Evolutionary conservation across 2,113 vertebrate species (phyloP).

Genomic region (Syrrhaptes paradoxus): DNA sequence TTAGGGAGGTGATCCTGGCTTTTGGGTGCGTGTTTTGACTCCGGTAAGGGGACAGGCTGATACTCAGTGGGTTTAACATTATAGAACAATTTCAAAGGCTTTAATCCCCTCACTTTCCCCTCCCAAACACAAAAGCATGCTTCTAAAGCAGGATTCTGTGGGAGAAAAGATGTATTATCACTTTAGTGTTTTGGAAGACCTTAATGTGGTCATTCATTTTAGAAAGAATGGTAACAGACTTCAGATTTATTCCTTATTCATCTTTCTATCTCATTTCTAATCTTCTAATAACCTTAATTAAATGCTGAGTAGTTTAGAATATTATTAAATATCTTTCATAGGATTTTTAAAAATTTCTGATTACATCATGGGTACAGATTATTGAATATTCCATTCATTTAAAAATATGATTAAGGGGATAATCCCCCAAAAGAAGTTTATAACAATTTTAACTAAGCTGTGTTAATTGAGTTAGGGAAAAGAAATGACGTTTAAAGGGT

Average conservation of each 20-base stretch:
- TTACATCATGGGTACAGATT: constrained; percentile 47
- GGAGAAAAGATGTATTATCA: not conserved
- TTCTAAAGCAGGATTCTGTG: not conserved
- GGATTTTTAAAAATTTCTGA: constrained; percentile 15
- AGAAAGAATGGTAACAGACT: constrained; percentile 33
- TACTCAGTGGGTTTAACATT: not conserved
- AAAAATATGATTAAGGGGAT: constrained; percentile 57
- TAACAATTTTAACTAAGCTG: constrained; percentile 40
- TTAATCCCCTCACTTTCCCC: not conserved
- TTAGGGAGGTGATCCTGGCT: not conserved
- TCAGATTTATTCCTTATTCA: constrained; percentile 44
- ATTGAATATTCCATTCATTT: constrained; percentile 52
- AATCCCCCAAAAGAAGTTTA: constrained; percentile 51
- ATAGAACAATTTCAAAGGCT: not conserved
- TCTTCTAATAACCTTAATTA: constrained; percentile 58
- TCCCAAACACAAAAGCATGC: not conserved
- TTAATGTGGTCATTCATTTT: constrained; percentile 33
- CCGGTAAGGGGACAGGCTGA: not conserved
- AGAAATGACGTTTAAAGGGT: constrained; percentile 52
- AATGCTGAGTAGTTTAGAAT: constrained; percentile 49
- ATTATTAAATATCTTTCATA: constrained; percentile 51
- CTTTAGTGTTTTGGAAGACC: not conserved
- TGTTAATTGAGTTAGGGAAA: constrained; percentile 52
- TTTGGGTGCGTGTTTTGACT: not conserved
- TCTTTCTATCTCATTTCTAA: constrained; percentile 50